Evolutionary conservation across 1,140 invertebrate genomes (phyloP), one percentile per base, ranked within the genome.

Genomic region (Aricia agestis): DNA sequence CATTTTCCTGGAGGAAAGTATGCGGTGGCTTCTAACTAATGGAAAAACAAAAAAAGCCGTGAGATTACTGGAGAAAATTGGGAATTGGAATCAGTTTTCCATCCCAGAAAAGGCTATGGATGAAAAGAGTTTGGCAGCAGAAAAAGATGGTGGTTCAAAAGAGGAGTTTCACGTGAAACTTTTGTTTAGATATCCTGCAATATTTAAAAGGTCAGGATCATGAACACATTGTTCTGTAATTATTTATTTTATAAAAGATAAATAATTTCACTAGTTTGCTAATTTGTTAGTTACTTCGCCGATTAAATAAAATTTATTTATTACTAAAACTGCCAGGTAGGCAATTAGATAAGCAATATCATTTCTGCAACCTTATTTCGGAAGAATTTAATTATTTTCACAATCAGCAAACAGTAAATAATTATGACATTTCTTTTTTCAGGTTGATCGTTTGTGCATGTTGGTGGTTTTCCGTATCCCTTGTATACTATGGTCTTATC

Each of bases 401-500:
- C 9, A 7, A 36, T 36, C 36, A 36, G 36, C 36, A 36, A 36
- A 36, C 25, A 3, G 3, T 25, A 25, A 25, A 25, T 25, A 25
- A 1, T n/a, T n/a, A n/a, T 25, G 25, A 36, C 5, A 6, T 52
- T 15, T 63, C 17, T 19, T 63, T 63, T 19, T 63, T 63, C 59
- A 72, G 74, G 59, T 25, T 75, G 4, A 17, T 69, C 11, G 58
- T 75, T 5, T 75, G 74, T 18, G 70, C 74, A 5, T 75, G 71
- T n/a, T 75, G 74, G 74, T 75, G 74, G 72, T 75, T 77, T 11
- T 63, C 72, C 6, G 72, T 70, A 2, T 68, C 74, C 2, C 72
- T 77, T 4, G 69, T 75, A 18, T 77, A 77, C 19, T 77, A 77
- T 25, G 76, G 76, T 13, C 41, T 77, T 1, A 70, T 75, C 11